Percentiles rank a stretch among this genome's conserved stretches.
Evolutionary conservation across 2,797 vertebrate genomes (phyloP).

Genomic region (Emydoidea blandingii): DNA sequence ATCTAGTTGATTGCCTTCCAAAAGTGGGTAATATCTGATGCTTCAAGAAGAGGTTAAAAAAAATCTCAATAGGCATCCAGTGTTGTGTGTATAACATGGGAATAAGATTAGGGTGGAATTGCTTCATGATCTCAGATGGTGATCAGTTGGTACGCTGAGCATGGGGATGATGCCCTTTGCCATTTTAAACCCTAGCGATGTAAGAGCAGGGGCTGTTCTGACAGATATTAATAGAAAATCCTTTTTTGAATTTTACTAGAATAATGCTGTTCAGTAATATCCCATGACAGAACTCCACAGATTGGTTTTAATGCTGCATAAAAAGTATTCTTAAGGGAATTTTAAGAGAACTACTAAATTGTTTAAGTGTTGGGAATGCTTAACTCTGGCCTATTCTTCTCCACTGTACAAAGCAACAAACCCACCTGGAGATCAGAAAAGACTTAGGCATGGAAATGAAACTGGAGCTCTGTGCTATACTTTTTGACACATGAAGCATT

Average conservation of each 20-base stretch:
- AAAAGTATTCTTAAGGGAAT: constrained; percentile 21
- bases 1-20: neutral
- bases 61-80: neutral
- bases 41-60: neutral
- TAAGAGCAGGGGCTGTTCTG: neutral
- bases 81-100: neutral
- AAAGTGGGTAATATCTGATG: neutral
- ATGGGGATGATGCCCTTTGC: neutral
- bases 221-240: neutral
- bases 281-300: neutral
- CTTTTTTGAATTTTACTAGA: neutral
- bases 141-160: neutral
- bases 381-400: neutral
- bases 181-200: neutral
- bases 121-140: neutral
- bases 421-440: neutral
- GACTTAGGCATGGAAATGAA: neutral
- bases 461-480: neutral
- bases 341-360: constrained; percentile 3
- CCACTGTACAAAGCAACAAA: neutral
- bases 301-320: neutral
- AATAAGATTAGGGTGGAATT: neutral
- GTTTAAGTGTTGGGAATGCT: neutral
- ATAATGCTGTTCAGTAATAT: neutral
- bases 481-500: neutral